Evolutionary conservation across 1,140 invertebrate genomes (phyloP), one percentile per base, ranked within the genome.

Genomic region (Odontomachus brunneus): DNA sequence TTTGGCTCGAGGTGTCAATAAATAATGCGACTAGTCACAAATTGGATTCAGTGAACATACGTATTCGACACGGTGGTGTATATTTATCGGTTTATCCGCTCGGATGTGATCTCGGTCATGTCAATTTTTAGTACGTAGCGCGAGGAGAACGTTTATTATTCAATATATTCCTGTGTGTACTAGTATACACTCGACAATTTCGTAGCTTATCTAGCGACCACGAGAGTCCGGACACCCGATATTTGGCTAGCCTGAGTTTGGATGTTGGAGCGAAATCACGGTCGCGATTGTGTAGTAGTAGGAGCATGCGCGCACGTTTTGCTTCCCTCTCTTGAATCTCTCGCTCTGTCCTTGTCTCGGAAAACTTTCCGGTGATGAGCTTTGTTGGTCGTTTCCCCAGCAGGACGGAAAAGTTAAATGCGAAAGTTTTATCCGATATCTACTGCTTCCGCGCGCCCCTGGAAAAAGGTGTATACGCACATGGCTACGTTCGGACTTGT

Each of bases 381-480:
- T 93, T 93, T 93, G 92, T 93, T 93, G 93, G 91, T 89, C 91
- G 92, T 92, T 93, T 93, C 91, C 89, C 92, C 89, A 88, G 82
- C 90, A 92, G 91, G 84, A 93, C 91, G 92, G 91, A 91, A 92
- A 93, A 93, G 92, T 93, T 93, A 93, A 93, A 93, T 93, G 92
- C 91, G 86, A 93, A 93, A 93, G 92, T 93, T 93, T 92, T 92
- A 92, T 89, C 91, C 90, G 92, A 93, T 93, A 93, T 92, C 87
- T 88, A 89, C 88, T 84, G 84, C 69, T 86, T 84, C 88, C 80
- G 84, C 86, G 87, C 84, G 69, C 60, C 38, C 38, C 72, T 88
- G 78, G 84, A 90, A 91, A 92, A 92, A 91, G 85, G 81, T 84
- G 84, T 84, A 71, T 63, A 80, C 87, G 83, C 73, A 82, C 62